Evolutionary conservation across 1,140 invertebrate species (phyloP).

Genomic region (Leptestheria dahalacensis): DNA sequence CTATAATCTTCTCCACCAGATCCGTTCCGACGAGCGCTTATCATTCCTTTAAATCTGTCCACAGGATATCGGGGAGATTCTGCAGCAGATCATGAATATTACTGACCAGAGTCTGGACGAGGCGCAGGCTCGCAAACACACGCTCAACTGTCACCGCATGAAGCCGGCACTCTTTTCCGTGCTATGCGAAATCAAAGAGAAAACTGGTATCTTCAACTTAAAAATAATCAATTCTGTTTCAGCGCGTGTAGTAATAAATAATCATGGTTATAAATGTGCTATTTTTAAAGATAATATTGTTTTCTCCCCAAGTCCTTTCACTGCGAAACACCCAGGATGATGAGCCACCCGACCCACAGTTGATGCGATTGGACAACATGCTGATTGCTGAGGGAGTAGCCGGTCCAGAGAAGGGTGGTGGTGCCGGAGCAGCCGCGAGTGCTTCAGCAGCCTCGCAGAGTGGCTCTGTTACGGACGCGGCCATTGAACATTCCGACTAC

Average conservation of each 20-base stretch:
- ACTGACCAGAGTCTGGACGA: slow-evolving; percentile 96
- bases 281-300: slow-evolving; percentile 17
- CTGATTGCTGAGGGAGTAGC: slow-evolving; percentile 97
- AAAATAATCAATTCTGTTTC: not conserved
- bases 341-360: slow-evolving; percentile 93
- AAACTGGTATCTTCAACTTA: slow-evolving; percentile 54
- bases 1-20: too few species aligned
- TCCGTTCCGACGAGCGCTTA: too few species aligned
- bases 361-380: slow-evolving; percentile 99
- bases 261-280: not conserved
- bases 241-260: not conserved
- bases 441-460: slow-evolving; percentile 68
- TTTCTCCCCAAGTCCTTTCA: slow-evolving; percentile 60
- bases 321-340: slow-evolving; percentile 94
- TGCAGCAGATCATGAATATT: slow-evolving; percentile 97
- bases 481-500: slow-evolving; percentile 98
- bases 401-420: slow-evolving; percentile 91
- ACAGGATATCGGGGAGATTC: slow-evolving; percentile 72
- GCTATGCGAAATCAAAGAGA: slow-evolving; percentile 93
- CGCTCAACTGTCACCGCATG: slow-evolving; percentile 88
- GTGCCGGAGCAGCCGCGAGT: slow-evolving; percentile 75
- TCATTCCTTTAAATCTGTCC: too few species aligned
- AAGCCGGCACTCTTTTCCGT: slow-evolving; percentile 90
- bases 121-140: slow-evolving; percentile 88
- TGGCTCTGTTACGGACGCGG: slow-evolving; percentile 54